These are phyloP conservation scores for Trachymyrmex cornetzi DNA, from an alignment of 1,140 invertebrate species.

Conservation along the genomic window DNA sequence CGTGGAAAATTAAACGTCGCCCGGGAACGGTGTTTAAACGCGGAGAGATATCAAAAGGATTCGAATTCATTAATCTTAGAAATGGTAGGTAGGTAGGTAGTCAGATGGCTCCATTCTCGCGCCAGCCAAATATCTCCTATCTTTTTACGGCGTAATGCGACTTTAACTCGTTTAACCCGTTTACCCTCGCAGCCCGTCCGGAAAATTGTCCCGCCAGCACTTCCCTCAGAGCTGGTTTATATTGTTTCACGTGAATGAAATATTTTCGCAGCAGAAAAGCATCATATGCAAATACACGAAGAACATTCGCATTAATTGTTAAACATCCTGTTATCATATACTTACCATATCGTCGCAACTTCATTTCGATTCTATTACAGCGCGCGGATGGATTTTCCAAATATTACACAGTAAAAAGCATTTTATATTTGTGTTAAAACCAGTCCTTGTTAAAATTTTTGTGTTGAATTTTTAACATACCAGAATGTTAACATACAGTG, in stretches of 20 bases:
- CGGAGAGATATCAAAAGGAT: constrained; percentile 62
- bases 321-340: not conserved
- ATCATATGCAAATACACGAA: not conserved
- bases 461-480: too few relatives aligned
- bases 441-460: too few relatives aligned
- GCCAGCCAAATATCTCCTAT: constrained; percentile 60
- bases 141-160: constrained; percentile 59
- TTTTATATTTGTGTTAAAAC: too few relatives aligned
- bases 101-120: constrained; percentile 56
- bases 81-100: constrained; percentile 48
- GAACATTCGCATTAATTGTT: not conserved
- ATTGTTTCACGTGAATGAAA: not conserved
- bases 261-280: not conserved
- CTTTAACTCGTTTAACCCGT: constrained; percentile 64
- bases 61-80: constrained; percentile 66
- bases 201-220: constrained; percentile 42
- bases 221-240: constrained; percentile 4
- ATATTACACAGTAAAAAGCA: too few relatives aligned
- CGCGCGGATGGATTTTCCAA: too few relatives aligned
- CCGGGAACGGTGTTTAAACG: constrained; percentile 54
- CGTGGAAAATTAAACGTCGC: constrained; percentile 63
- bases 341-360: not conserved
- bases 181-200: constrained; percentile 51
- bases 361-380: not conserved
- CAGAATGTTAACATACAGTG: too few relatives aligned